Evolutionary conservation across 2,113 vertebrate genomes (phyloP).

Genomic region (Hypomesus transpacificus): DNA sequence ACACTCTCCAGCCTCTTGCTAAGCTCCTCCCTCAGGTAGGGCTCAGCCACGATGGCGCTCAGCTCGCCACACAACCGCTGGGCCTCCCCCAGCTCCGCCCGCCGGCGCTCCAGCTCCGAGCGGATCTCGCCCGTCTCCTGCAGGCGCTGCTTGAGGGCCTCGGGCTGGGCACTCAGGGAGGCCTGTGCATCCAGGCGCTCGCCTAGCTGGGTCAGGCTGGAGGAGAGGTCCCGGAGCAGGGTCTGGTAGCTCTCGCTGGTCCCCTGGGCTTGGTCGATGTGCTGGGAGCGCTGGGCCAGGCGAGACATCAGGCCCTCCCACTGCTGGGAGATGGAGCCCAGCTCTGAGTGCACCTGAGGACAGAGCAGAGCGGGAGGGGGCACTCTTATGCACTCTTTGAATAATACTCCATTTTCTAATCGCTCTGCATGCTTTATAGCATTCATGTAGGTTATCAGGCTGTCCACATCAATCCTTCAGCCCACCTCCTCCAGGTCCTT

Average conservation of each 20-base stretch:
- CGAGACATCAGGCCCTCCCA: slow-evolving; percentile 84
- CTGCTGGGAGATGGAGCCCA: slow-evolving; percentile 82
- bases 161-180: slow-evolving; percentile 86
- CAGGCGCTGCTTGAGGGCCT: slow-evolving; percentile 86
- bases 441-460: no score
- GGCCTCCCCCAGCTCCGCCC: slow-evolving; percentile 79
- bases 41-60: slow-evolving; percentile 87
- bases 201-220: slow-evolving; percentile 77
- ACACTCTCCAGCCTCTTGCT: slow-evolving; percentile 87
- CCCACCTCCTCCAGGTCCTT: slow-evolving; percentile 73
- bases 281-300: slow-evolving; percentile 81
- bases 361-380: no score
- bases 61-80: slow-evolving; percentile 84
- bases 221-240: slow-evolving; percentile 80
- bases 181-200: slow-evolving; percentile 83
- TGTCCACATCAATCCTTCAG: no score
- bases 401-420: no score
- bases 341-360: slow-evolving; percentile 70
- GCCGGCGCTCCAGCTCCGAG: slow-evolving; percentile 84
- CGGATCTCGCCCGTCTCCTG: slow-evolving; percentile 94
- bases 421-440: no score
- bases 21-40: slow-evolving; percentile 93
- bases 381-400: no score
- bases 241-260: slow-evolving; percentile 88
- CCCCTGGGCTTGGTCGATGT: slow-evolving; percentile 88